Conservation (phyloP, 2,888 invertebrate genomes). For the Operophtera brumata region DNA sequence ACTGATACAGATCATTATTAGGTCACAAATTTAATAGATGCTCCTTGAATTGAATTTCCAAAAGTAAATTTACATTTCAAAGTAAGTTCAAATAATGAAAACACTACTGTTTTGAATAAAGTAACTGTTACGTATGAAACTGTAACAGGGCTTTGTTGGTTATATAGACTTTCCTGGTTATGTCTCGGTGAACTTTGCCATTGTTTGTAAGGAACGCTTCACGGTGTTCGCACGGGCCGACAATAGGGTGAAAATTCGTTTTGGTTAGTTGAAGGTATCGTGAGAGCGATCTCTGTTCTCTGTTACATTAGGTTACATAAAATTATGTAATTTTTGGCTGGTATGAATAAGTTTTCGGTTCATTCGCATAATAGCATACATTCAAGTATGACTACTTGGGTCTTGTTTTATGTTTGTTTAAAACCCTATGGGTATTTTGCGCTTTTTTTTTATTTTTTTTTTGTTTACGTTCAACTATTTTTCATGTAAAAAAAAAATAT, state of each 20-base stretch:
- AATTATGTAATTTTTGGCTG: conserved; percentile 40
- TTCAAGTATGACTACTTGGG: neutral
- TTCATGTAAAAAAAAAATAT: no score
- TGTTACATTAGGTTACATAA: conserved; percentile 59
- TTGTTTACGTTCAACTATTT: no score
- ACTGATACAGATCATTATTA: neutral
- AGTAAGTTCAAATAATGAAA: conserved; percentile 3
- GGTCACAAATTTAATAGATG: neutral
- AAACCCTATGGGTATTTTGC: no score
- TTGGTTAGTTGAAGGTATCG: conserved; percentile 65
- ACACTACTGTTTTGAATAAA: conserved; percentile 53
- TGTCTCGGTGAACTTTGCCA: conserved; percentile 78
- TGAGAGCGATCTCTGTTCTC: conserved; percentile 60
- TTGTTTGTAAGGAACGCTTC: conserved; percentile 67
- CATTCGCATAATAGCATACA: neutral
- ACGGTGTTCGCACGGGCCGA: conserved; percentile 72
- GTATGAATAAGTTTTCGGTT: conserved; percentile 2
- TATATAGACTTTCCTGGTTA: conserved; percentile 78
- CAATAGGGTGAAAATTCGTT: conserved; percentile 78
- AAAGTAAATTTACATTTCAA: neutral
- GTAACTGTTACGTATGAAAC: conserved; percentile 61
- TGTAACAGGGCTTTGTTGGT: conserved; percentile 58
- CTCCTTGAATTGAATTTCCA: neutral
- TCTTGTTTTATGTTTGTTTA: no score
- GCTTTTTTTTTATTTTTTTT: no score